These are phyloP conservation scores for Coelogynopora nodosa DNA, from an alignment of 2,888 invertebrate species.

Conservation along the genomic window DNA sequence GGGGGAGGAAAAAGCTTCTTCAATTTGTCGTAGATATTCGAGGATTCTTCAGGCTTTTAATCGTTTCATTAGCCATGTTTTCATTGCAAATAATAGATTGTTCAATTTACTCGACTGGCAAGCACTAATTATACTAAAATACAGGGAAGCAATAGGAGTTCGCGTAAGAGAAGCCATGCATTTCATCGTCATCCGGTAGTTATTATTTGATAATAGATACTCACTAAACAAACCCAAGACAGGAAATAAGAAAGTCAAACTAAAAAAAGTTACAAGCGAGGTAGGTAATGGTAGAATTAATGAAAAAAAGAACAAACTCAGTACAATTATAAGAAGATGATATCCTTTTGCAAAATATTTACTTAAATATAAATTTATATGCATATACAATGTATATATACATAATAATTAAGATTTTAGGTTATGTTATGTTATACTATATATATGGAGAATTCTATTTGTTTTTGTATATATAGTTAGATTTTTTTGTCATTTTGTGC, in stretches of 20 bases:
- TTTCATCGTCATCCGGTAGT: conserved; percentile 16
- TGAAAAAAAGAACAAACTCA: not conserved
- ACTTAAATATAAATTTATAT: no score
- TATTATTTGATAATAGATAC: conserved; percentile 19
- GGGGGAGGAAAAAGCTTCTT: no score
- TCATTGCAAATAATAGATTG: not conserved
- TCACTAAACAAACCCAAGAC: conserved; percentile 8
- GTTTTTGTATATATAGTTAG: no score
- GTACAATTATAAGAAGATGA: no score
- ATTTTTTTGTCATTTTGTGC: no score
- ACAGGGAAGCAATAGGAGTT: not conserved
- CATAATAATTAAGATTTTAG: no score
- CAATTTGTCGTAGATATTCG: not conserved
- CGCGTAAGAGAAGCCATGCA: not conserved
- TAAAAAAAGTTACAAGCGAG: not conserved
- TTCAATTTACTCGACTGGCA: not conserved
- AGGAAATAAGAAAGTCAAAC: not conserved
- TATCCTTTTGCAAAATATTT: no score
- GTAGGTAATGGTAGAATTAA: not conserved
- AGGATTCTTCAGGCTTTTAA: not conserved
- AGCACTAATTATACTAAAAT: not conserved
- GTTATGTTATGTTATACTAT: no score
- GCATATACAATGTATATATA: no score
- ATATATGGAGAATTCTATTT: no score
- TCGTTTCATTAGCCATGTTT: not conserved